Evolutionary conservation across 2,113 vertebrate species (phyloP).

Genomic region (Natator depressus): DNA sequence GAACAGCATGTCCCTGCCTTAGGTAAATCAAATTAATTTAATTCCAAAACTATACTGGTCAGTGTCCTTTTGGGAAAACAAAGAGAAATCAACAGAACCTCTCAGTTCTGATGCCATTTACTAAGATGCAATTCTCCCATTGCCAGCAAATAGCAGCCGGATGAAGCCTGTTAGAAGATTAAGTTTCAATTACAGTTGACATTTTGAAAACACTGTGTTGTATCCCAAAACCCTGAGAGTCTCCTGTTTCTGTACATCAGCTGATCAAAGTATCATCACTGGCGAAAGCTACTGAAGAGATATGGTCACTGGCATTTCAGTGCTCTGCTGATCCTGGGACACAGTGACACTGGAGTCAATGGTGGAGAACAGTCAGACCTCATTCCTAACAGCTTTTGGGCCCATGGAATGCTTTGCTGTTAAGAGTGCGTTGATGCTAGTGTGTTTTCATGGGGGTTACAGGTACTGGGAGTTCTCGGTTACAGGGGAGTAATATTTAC

Average conservation of each 20-base stretch:
- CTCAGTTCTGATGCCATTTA: slow-evolving; percentile 63
- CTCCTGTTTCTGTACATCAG: slow-evolving; percentile 7
- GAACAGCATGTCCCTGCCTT: neutral
- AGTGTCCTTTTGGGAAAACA: neutral
- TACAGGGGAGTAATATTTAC: neutral
- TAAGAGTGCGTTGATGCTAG: rapidly evolving
- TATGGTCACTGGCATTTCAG: slow-evolving; percentile 33
- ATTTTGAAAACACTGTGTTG: slow-evolving; percentile 40
- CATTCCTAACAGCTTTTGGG: neutral
- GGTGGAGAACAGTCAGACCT: neutral
- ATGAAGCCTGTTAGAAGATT: slow-evolving; percentile 61
- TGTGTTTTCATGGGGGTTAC: neutral
- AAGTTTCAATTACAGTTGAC: slow-evolving; percentile 71
- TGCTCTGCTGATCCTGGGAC: neutral
- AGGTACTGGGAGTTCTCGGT: neutral
- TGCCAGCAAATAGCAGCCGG: slow-evolving; percentile 58
- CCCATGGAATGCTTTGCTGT: neutral
- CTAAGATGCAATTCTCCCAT: slow-evolving; percentile 54
- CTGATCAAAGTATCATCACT: slow-evolving; percentile 5
- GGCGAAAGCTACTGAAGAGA: slow-evolving; percentile 25
- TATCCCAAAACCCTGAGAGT: neutral
- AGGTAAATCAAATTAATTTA: slow-evolving; percentile 18
- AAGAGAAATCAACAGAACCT: slow-evolving; percentile 10
- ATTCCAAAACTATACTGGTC: neutral
- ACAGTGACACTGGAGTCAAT: neutral